Conservation (phyloP, 2,888 invertebrate species). For the Xanthia icteritia region DNA sequence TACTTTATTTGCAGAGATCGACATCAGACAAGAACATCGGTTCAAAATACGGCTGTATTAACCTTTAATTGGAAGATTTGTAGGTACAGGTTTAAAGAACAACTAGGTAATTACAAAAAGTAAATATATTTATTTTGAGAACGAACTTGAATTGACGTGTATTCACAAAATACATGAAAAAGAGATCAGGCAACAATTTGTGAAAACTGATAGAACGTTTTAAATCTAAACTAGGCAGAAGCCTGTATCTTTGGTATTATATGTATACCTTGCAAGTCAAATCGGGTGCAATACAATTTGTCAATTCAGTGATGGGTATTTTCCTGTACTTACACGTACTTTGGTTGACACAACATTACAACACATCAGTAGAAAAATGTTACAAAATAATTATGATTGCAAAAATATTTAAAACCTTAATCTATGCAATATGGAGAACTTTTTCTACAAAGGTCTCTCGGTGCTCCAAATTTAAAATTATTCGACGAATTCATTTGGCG, state of each 20-base stretch:
- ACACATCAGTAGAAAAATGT: not conserved
- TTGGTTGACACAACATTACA: not conserved
- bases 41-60: not conserved
- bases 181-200: not conserved
- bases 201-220: not conserved
- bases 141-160: too few species aligned
- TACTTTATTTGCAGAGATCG: not conserved
- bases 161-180: not conserved
- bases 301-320: not conserved
- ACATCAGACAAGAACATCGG: not conserved
- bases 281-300: not conserved
- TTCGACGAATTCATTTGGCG: constrained; percentile 29
- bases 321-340: not conserved
- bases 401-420: not conserved
- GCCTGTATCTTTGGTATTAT: not conserved
- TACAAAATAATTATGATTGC: not conserved
- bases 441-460: constrained; percentile 6
- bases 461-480: constrained; percentile 33
- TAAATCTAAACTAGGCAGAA: not conserved
- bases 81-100: not conserved
- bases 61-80: not conserved
- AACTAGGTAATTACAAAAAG: not conserved
- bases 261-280: not conserved
- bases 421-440: not conserved
- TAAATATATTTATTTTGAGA: not conserved